phyloP scores from a whole-genome alignment of 2,888 invertebrate genomes.

The Lepetodrilus schrolli region DNA sequence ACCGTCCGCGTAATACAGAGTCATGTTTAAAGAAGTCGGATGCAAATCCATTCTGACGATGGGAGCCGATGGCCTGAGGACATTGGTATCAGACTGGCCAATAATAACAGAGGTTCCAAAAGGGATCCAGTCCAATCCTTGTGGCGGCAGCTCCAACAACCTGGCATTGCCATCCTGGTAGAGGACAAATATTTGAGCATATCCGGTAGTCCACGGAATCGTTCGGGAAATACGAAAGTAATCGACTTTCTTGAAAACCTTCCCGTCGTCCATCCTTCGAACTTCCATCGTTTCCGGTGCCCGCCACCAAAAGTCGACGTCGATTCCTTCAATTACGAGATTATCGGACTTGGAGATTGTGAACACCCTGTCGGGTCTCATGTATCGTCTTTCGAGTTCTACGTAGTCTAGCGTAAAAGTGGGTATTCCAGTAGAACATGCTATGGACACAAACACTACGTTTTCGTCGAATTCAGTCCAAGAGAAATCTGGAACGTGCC shows the following conservation, averaged over 20 bases:
- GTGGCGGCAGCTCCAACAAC: conserved; percentile 54
- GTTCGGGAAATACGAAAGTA: conserved; percentile 54
- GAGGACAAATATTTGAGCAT: conserved; percentile 57
- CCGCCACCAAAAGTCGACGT: conserved; percentile 60
- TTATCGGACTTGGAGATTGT: conserved; percentile 49
- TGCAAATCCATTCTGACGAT: conserved; percentile 49
- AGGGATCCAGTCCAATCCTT: conserved; percentile 61
- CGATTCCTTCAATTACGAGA: conserved; percentile 50
- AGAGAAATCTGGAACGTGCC: conserved; percentile 53
- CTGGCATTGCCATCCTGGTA: conserved; percentile 61
- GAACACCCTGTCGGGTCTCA: conserved; percentile 46
- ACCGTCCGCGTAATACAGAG: conserved; percentile 51
- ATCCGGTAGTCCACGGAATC: conserved; percentile 53
- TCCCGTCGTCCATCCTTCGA: conserved; percentile 38
- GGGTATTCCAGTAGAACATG: conserved; percentile 36
- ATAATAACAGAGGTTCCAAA: conserved; percentile 62
- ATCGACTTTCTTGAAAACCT: not conserved
- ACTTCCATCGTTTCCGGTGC: conserved; percentile 56
- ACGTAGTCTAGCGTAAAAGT: conserved; percentile 43
- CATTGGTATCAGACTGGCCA: conserved; percentile 54
- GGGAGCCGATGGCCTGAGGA: conserved; percentile 52
- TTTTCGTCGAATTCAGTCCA: conserved; percentile 54
- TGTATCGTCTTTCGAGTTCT: conserved; percentile 49
- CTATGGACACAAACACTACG: conserved; percentile 42
- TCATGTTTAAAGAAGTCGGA: conserved; percentile 43